Evolutionary conservation across 2,113 vertebrate species (phyloP).

Genomic region (Callipepla californica): DNA sequence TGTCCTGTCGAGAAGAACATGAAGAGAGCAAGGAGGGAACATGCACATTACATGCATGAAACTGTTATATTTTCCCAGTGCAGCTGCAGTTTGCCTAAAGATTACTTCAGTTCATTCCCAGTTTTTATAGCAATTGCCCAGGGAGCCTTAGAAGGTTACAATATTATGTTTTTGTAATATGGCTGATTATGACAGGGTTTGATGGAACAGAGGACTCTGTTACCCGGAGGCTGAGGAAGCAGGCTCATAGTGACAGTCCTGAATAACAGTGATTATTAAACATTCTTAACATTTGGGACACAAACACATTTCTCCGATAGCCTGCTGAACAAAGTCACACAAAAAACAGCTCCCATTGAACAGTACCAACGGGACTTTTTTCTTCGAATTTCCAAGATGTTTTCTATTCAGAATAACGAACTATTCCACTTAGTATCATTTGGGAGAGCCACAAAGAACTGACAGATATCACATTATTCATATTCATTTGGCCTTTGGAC

Average conservation of each 20-base stretch:
- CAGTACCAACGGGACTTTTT: neutral
- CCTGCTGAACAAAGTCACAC: neutral
- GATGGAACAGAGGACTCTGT: constrained; percentile 52
- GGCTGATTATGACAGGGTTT: constrained; percentile 57
- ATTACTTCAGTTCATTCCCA: constrained; percentile 37
- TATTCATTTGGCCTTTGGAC: neutral
- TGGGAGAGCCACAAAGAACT: neutral
- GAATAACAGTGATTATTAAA: constrained; percentile 48
- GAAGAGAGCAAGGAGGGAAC: neutral
- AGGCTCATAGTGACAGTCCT: constrained; percentile 1
- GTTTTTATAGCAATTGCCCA: constrained; percentile 59
- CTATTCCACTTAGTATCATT: neutral
- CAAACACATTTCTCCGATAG: neutral
- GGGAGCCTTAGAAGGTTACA: constrained; percentile 70
- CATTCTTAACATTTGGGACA: constrained; percentile 35
- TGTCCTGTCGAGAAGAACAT: constrained; percentile 47
- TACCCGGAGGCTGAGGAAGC: constrained; percentile 62
- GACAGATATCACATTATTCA: neutral
- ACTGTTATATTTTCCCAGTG: constrained; percentile 59
- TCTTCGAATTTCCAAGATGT: neutral
- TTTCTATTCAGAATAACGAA: neutral
- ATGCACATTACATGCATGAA: constrained; percentile 41
- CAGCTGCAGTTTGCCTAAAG: constrained; percentile 62
- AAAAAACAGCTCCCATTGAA: neutral
- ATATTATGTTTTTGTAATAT: constrained; percentile 70